Base-by-base conservation (phyloP, 2,888 invertebrate genomes). In the Hypomecis punctinalis region DNA sequence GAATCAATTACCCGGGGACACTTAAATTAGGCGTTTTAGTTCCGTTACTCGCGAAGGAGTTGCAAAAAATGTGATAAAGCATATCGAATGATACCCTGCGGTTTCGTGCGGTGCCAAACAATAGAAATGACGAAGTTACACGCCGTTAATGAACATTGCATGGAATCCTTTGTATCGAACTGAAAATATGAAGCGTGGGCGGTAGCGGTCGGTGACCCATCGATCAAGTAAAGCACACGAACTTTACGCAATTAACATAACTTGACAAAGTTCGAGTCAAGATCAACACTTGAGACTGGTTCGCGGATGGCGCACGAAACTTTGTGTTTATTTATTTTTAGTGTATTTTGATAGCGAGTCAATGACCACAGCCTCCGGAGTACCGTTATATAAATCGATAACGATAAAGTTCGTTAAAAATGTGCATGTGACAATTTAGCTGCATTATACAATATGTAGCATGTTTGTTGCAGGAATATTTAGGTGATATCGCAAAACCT, bases 231-330 rank as follows among this genome's bases (percentile, higher is more conserved):
- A 89, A 79, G 83, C 88, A 87, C 86, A 83, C 76, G 73, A 80
- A 84, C 82, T 88, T 85, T 82, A 81, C 81, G 76, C 86, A 84
- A 93, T 93, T 93, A 89, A 90, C 92, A 93, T 93, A 93, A 92
- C 90, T 87, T 83, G 88, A 88, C 89, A 72, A 57, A 61, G 60
- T 64, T 59, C 87, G 81, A 85, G 76, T 81, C 82, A 84, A 89
- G 82, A 88, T 81, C 86, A 85, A 89, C 84, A 90, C 85, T 86
- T 82, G 73, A 84, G 86, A 85, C 86, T 78, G 81, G 89, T 89
- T 85, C 81, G 59, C 13, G 54, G 48, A 40, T 63, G 52, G 33
- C 43, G 53, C 40, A 83, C 80, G 55, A 79, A 85, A 86, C 74
- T 79, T 82, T 80, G 78, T 86, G 76, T 83, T 79, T 84, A 80